Evolutionary conservation across 2,797 vertebrate genomes (phyloP), one percentile per base, ranked within the genome.

Genomic region (Falco concolor): DNA sequence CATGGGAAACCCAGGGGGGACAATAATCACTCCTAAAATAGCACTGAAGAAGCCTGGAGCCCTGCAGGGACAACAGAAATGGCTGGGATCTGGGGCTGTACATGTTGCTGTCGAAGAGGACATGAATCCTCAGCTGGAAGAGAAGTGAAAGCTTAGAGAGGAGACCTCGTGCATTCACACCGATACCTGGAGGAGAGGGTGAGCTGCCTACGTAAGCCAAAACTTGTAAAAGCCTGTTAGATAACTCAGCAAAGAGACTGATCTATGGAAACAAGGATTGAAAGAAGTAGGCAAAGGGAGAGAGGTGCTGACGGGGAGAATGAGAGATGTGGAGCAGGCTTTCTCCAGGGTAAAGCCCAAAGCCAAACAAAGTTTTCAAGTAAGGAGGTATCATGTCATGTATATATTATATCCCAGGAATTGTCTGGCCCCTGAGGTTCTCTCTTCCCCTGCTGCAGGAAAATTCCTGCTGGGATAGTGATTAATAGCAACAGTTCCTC

Each of bases 161-260:
- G n/a, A 86, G 49, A 12, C 16, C 38, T 78, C 0, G 0, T 59
- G 14, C 3, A 0, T 28, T 90, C 70, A 52, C 67, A 11, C 3
- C 9, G 59, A 47, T 91, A 67, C 30, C 64, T 56, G 30, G 44
- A 67, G n/a, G 30, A 67, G 36, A 77, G 13, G 11, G 27, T 70
- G 72, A 81, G 20, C 64, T 88, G 56, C 52, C 64, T 47, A 23
- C n/a, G 20, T 9, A 34, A 88, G n/a, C 23, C 67, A 52, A 34
- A 89, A 63, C 10, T 52, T 49, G 18, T 49, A 84, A 84, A 85
- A 63, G 22, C 52, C 17, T 36, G 12, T 38, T 69, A 54, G 34
- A 45, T 59, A 91, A 40, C 30, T 32, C 10, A 44, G 36, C 28
- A 40, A 68, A 44, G n/a, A 89, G 17, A 18, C 38, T 40, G 67